Percentiles rank a stretch among this genome's conserved stretches.
Conservation (phyloP, 2,113 vertebrate genomes). For the Dendrocopos noguchii region DNA sequence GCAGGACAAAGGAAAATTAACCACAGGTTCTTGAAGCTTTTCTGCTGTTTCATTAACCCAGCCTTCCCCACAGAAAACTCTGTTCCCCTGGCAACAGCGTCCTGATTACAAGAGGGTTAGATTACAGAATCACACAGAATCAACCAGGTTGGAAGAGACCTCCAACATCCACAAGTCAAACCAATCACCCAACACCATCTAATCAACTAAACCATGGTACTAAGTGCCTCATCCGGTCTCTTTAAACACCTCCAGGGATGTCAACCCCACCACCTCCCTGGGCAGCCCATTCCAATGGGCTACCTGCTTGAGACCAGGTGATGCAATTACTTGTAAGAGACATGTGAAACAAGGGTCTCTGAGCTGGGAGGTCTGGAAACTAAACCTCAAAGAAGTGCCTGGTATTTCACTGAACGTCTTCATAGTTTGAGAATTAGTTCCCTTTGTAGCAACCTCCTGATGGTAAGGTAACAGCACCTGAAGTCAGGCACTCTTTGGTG, state of each 20-base stretch:
- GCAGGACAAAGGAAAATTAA: background rate
- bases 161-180: too few species aligned
- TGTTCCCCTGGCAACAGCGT: background rate
- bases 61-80: background rate
- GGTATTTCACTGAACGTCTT: background rate
- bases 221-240: too few species aligned
- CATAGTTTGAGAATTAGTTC: background rate
- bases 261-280: too few species aligned
- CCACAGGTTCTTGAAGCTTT: background rate
- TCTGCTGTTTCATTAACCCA: background rate
- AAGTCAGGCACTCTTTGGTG: fast-evolving
- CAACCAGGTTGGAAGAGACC: too few species aligned
- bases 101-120: background rate
- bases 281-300: too few species aligned
- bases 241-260: too few species aligned
- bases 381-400: background rate
- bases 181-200: too few species aligned
- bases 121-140: background rate
- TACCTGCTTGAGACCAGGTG: background rate
- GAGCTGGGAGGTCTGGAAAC: background rate
- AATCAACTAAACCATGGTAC: too few species aligned
- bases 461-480: background rate
- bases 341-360: background rate
- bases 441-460: too few species aligned
- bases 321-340: background rate